phyloP scores from a whole-genome alignment of 2,797 vertebrate species.

The Anguilla marmorata region DNA sequence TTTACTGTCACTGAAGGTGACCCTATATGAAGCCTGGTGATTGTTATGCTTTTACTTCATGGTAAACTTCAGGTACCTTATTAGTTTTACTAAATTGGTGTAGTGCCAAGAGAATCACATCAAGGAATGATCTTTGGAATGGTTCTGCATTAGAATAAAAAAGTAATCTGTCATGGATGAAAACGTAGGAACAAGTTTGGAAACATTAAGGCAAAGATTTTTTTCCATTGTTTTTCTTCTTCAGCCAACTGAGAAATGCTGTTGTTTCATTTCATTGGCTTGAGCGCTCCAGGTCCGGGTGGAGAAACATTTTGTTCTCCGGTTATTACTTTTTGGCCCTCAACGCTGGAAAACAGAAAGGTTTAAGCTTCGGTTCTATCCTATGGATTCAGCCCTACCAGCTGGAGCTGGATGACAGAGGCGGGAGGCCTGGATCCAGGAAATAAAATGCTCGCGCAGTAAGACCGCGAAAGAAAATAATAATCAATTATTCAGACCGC shows the following conservation, averaged over 20 bases:
- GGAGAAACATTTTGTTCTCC: neutral
- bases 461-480: neutral
- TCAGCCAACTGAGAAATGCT: neutral
- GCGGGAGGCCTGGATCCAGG: neutral
- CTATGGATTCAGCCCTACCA: neutral
- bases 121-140: neutral
- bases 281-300: neutral
- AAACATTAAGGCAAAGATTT: slow-evolving; percentile 5
- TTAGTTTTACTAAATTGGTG: neutral
- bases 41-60: neutral
- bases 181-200: neutral
- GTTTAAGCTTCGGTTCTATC: neutral
- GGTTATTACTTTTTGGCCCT: neutral
- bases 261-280: neutral
- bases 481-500: neutral
- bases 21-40: neutral
- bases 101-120: neutral
- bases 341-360: neutral
- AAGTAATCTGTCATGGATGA: neutral
- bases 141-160: neutral
- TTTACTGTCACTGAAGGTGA: neutral
- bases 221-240: neutral
- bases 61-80: neutral
- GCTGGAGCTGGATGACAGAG: neutral
- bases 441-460: neutral